Evolutionary conservation across 2,113 vertebrate species (phyloP).

Genomic region (Sylvilagus bachmani): DNA sequence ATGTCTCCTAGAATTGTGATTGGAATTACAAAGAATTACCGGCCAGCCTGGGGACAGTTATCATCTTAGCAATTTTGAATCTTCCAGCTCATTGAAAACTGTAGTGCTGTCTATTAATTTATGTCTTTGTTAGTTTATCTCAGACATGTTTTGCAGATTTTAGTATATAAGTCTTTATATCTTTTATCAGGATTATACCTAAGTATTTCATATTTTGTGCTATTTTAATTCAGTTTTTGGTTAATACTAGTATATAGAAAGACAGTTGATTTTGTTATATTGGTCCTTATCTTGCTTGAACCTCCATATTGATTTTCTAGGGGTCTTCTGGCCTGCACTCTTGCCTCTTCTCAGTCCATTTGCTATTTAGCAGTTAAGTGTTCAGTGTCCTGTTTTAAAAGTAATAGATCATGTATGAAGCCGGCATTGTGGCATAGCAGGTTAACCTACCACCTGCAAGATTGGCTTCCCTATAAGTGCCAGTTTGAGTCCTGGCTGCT

Average conservation of each 20-base stretch:
- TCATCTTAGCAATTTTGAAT: background rate
- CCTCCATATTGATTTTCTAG: no score
- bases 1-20: background rate
- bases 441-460: no score
- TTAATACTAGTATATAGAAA: slow-evolving; percentile 8
- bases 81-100: background rate
- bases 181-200: background rate
- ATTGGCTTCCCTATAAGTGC: no score
- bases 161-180: background rate
- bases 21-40: background rate
- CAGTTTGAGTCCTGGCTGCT: no score
- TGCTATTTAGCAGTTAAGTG: background rate
- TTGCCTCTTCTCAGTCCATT: background rate
- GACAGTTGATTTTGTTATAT: background rate
- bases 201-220: background rate
- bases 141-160: background rate
- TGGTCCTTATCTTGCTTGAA: background rate
- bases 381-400: background rate
- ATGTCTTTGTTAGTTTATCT: background rate
- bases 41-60: background rate
- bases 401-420: background rate
- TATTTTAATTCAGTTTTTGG: slow-evolving; percentile 5
- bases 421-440: no score
- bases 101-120: background rate
- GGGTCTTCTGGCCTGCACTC: background rate